Percentiles rank a stretch among this genome's conserved stretches.
These are phyloP conservation scores for Aromia moschata DNA, from an alignment of 2,888 invertebrate species.

Conservation along the genomic window DNA sequence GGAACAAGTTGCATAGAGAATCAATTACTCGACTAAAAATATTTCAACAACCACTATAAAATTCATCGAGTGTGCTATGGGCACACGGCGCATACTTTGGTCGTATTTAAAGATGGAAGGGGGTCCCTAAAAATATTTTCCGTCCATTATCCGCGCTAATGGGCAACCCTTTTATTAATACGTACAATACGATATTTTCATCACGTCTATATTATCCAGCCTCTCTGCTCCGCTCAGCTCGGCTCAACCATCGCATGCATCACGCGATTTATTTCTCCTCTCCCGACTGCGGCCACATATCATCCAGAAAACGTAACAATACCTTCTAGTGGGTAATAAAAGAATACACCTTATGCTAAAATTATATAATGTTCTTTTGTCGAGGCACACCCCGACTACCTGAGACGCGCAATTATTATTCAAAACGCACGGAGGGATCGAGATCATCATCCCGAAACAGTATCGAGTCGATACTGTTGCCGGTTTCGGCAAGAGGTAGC, in stretches of 20 bases:
- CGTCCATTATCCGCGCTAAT: slow-evolving; percentile 58
- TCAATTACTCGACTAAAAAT: no score
- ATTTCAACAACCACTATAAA: no score
- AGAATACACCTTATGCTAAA: slow-evolving; percentile 37
- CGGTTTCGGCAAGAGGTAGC: slow-evolving; percentile 31
- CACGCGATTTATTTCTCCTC: slow-evolving; percentile 52
- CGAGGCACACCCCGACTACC: slow-evolving; percentile 3
- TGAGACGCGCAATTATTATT: slow-evolving; percentile 40
- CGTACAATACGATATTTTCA: slow-evolving; percentile 61
- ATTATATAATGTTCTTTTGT: slow-evolving; percentile 31
- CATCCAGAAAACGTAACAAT: slow-evolving; percentile 51
- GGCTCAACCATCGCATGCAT: slow-evolving; percentile 53
- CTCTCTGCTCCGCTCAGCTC: slow-evolving; percentile 57
- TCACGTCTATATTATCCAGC: slow-evolving; percentile 61
- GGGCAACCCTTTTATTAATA: slow-evolving; percentile 60
- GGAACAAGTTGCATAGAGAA: no score
- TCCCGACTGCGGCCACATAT: slow-evolving; percentile 47
- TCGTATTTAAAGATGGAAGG: no score
- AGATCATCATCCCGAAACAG: slow-evolving; percentile 38
- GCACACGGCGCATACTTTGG: no score
- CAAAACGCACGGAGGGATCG: slow-evolving; percentile 31
- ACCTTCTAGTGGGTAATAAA: slow-evolving; percentile 40
- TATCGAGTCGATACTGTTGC: slow-evolving; percentile 37
- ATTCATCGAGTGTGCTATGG: no score
- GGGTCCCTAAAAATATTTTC: slow-evolving; percentile 52